Conservation (phyloP, 2,888 invertebrate species). For the Cheiracanthium punctorium region DNA sequence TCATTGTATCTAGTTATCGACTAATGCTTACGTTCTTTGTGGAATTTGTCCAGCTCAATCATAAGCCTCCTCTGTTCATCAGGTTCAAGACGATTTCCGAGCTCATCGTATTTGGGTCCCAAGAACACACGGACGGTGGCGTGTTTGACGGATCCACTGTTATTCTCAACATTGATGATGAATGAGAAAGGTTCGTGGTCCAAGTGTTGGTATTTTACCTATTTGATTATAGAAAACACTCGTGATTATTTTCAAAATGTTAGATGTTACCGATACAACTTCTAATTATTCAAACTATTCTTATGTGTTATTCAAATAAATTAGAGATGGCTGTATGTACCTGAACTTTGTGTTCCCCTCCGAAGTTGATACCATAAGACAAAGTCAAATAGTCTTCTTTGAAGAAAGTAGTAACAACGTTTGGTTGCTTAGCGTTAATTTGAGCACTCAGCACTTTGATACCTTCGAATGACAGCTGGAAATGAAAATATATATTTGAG, state of each 20-base stretch:
- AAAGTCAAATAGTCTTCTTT: slow-evolving; percentile 86
- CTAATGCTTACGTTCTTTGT: slow-evolving; percentile 80
- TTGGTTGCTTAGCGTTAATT: slow-evolving; percentile 58
- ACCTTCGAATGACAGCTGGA: slow-evolving; percentile 72
- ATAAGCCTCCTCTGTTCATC: slow-evolving; percentile 82
- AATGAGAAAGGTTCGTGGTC: slow-evolving; percentile 85
- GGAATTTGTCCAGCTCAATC: slow-evolving; percentile 86
- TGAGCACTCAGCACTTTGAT: slow-evolving; percentile 67
- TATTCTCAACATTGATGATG: slow-evolving; percentile 76
- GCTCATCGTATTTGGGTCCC: slow-evolving; percentile 82
- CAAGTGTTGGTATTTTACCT: slow-evolving; percentile 83
- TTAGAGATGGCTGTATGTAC: too few species aligned
- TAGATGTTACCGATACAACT: too few species aligned
- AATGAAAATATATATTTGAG: background rate
- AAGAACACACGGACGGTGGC: slow-evolving; percentile 85
- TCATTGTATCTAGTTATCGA: too few species aligned
- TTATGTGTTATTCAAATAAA: too few species aligned
- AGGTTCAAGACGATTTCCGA: slow-evolving; percentile 81
- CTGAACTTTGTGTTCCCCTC: slow-evolving; percentile 44
- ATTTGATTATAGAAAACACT: too few species aligned
- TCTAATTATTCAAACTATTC: too few species aligned
- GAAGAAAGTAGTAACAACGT: slow-evolving; percentile 78
- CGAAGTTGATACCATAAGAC: slow-evolving; percentile 84
- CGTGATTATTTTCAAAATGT: too few species aligned
- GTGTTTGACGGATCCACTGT: slow-evolving; percentile 76